Percentiles rank a stretch among this genome's conserved stretches.
Conservation (phyloP, 2,797 vertebrate species). For the Aplochiton taeniatus region DNA sequence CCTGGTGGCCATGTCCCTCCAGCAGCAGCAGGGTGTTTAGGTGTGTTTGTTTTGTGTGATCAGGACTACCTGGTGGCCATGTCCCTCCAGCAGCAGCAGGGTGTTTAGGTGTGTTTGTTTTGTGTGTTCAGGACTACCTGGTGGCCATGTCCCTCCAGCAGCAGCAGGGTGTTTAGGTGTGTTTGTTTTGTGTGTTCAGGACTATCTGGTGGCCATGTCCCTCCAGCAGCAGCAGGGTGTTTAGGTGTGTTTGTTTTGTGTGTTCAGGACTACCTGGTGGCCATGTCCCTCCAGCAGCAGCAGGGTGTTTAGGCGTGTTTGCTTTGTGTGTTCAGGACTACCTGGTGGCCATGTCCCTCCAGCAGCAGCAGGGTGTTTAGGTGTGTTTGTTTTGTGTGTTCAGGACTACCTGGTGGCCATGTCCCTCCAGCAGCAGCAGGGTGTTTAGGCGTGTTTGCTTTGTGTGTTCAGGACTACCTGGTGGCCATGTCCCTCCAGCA, state of each 20-base stretch:
- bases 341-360: slow-evolving; percentile 89
- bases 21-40: slow-evolving; percentile 62
- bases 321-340: slow-evolving; percentile 76
- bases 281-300: too few species aligned
- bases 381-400: neutral
- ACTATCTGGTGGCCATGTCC: slow-evolving; percentile 81
- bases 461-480: too few species aligned
- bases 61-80: too few species aligned
- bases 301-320: slow-evolving; percentile 3
- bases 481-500: too few species aligned
- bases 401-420: slow-evolving; percentile 82
- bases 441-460: too few species aligned
- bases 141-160: slow-evolving; percentile 90
- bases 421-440: slow-evolving; percentile 54
- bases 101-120: slow-evolving; percentile 7
- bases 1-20: slow-evolving; percentile 81
- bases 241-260: too few species aligned
- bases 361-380: slow-evolving; percentile 73
- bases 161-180: slow-evolving; percentile 56
- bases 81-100: too few species aligned
- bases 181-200: slow-evolving; percentile 50
- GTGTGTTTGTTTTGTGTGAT: too few species aligned
- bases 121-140: slow-evolving; percentile 81
- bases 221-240: slow-evolving; percentile 72
- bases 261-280: too few species aligned